phyloP scores from a whole-genome alignment of 2,113 vertebrate species.

The Arothron firmamentum region DNA sequence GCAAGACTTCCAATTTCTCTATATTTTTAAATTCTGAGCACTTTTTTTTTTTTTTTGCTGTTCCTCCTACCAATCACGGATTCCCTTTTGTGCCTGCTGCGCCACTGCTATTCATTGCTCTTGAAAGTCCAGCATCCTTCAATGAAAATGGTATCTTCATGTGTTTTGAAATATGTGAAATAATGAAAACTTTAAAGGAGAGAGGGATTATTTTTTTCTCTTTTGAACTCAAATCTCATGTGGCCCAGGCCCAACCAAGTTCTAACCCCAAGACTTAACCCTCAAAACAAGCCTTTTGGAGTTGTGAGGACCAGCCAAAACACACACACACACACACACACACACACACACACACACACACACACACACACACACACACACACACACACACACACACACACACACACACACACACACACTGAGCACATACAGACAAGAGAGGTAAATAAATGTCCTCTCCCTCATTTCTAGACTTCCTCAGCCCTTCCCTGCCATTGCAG shows the following conservation, averaged over 20 bases:
- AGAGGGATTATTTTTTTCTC: no score
- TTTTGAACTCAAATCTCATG: no score
- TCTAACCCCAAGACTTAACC: no score
- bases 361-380: no score
- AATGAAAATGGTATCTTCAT: constrained; percentile 14
- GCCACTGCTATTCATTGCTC: constrained; percentile 1
- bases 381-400: neutral
- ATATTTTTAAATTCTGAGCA: neutral
- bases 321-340: neutral
- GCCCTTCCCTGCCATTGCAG: constrained; percentile 6
- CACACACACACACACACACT: neutral
- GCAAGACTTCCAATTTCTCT: constrained; percentile 6
- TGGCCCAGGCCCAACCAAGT: no score
- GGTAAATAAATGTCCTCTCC: no score
- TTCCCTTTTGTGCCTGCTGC: constrained; percentile 11
- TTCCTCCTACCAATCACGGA: constrained; percentile 18
- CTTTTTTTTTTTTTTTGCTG: neutral
- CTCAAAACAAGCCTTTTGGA: no score
- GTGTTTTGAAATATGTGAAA: constrained; percentile 16
- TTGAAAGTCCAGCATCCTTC: constrained; percentile 16
- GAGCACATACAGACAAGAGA: no score
- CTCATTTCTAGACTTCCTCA: no score
- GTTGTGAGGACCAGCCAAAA: no score
- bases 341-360: neutral
- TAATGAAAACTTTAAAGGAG: constrained; percentile 24